Percentiles rank a stretch among this genome's conserved stretches.
Evolutionary conservation across 2,888 invertebrate genomes (phyloP).

Genomic region (Candidula unifasciata): DNA sequence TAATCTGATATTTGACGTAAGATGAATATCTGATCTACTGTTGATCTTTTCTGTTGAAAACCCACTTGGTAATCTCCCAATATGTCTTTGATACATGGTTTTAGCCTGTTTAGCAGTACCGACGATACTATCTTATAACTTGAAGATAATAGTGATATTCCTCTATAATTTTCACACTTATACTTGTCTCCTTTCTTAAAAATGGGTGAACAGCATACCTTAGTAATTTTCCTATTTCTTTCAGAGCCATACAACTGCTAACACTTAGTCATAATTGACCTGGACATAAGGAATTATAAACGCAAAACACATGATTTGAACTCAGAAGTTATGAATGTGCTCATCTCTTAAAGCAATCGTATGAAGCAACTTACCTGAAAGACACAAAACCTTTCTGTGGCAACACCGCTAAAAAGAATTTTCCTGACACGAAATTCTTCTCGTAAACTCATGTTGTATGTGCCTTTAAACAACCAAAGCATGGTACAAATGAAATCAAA

Average conservation of each 20-base stretch:
- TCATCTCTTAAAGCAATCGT: not conserved
- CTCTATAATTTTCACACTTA: no score
- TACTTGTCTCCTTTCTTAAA: no score
- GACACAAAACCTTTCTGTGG: constrained; percentile 47
- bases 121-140: no score
- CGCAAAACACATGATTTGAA: not conserved
- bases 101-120: no score
- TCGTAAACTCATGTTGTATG: constrained; percentile 41
- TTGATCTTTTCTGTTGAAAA: no score
- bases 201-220: no score
- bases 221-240: no score
- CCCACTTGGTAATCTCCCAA: no score
- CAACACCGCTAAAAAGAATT: constrained; percentile 49
- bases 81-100: no score
- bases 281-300: not conserved
- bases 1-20: no score
- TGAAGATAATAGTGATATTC: no score
- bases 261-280: not conserved
- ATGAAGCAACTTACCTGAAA: constrained; percentile 39
- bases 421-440: constrained; percentile 48
- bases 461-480: not conserved
- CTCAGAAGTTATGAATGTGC: not conserved
- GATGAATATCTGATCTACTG: no score
- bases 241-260: not conserved
- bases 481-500: not conserved